Conservation (phyloP, 2,888 invertebrate genomes). For the Scaptomyza parva region DNA sequence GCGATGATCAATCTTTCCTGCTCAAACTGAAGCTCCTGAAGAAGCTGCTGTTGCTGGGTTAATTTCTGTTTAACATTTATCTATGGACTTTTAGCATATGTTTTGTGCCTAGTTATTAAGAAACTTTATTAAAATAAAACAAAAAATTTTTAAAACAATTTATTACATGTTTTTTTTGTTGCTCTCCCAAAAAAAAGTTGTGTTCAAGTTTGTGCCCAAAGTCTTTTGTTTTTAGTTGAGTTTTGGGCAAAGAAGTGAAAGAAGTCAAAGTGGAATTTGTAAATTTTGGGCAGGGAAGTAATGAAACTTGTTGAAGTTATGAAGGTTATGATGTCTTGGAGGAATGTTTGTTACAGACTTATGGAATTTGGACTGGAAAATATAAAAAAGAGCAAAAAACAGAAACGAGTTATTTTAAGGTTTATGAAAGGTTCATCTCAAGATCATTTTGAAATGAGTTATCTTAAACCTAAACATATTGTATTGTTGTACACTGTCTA, state of each 20-base stretch:
- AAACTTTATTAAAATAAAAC: conserved; percentile 16
- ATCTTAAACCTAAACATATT: background rate
- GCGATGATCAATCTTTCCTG: conserved; percentile 77
- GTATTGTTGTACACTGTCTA: background rate
- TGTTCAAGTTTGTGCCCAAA: background rate
- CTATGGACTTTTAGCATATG: conserved; percentile 42
- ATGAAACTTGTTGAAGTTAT: background rate
- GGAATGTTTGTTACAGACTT: background rate
- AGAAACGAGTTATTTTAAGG: too few relatives aligned
- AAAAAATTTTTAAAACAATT: conserved; percentile 15
- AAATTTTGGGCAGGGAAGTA: too few relatives aligned
- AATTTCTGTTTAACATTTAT: conserved; percentile 19
- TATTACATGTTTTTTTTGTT: background rate
- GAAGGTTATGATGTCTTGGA: background rate
- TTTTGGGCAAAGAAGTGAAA: background rate
- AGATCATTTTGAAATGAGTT: background rate
- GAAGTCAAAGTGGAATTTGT: too few relatives aligned
- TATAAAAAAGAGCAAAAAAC: too few relatives aligned
- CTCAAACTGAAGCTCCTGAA: conserved; percentile 79
- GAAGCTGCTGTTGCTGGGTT: conserved; percentile 80
- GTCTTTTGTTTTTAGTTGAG: conserved; percentile 3
- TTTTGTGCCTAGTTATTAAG: conserved; percentile 50
- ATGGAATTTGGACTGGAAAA: background rate
- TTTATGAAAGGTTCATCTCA: background rate
- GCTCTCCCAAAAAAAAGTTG: background rate